phyloP scores from a whole-genome alignment of 2,888 invertebrate species.

The Plemyria rubiginata region DNA sequence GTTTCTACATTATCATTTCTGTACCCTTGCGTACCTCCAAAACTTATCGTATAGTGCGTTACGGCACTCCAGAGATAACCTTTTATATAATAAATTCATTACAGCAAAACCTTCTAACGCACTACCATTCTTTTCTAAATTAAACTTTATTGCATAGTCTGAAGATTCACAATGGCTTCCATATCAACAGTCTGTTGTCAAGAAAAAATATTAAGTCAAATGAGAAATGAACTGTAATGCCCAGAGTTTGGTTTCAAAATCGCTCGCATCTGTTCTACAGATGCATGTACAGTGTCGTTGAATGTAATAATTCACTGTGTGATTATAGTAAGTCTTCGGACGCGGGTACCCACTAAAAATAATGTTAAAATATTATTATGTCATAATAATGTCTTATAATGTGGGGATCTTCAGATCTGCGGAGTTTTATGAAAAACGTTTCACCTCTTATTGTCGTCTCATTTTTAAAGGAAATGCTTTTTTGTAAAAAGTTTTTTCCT shows the following conservation, averaged over 20 bases:
- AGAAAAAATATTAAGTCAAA: background rate
- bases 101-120: constrained; percentile 44
- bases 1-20: constrained; percentile 41
- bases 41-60: constrained; percentile 35
- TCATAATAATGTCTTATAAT: constrained; percentile 22
- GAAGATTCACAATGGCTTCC: constrained; percentile 1
- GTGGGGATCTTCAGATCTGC: constrained; percentile 9
- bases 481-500: too few species aligned
- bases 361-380: constrained; percentile 19
- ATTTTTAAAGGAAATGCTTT: constrained; percentile 5
- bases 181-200: background rate
- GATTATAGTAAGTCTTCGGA: constrained; percentile 11
- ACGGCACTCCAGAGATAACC: constrained; percentile 52
- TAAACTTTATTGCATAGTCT: too few species aligned
- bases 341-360: constrained; percentile 18
- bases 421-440: constrained; percentile 9
- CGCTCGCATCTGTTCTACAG: background rate
- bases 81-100: constrained; percentile 71
- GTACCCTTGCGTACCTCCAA: constrained; percentile 29
- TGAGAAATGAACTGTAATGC: background rate
- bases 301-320: constrained; percentile 10
- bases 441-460: constrained; percentile 3
- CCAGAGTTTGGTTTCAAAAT: constrained; percentile 2
- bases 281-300: background rate
- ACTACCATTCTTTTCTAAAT: background rate